Base-by-base conservation (phyloP, 37 sponge, comb jelly and placozoan genomes). In the Agelas oroides region DNA sequence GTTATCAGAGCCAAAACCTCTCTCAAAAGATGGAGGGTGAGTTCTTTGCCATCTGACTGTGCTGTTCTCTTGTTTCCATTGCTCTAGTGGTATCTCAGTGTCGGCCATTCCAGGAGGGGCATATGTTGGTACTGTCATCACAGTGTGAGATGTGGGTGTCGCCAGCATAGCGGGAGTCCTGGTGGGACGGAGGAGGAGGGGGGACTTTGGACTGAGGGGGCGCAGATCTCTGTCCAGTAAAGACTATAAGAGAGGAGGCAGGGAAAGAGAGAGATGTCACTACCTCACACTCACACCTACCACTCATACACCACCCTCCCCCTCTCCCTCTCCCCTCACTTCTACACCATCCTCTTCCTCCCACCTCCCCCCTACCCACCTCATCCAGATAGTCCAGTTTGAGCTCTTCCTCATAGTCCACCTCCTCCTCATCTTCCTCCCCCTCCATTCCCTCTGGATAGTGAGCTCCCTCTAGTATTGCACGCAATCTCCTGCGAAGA, bases 401-500 rank as follows among this genome's bases (percentile, higher is more conserved):
- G 40, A 81, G 53, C 36, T 83, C 73, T 24, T 79, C 67, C 14
- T 64, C 75, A 65, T 63, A 84, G 52, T 57, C 85, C 65, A 73
- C 34, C 60, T 58, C 82, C 71, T 81, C 71, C 32, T 53, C 35
- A n/a, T n/a, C 38, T 13, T 54, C 72, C n/a, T 1, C 58, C 14
- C 27, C 16, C 54, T 25, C 73, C 27, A 36, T 53, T 52, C n/a
- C 33, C 33, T 8, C 36, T 2, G 15, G 34, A 14, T 35, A 28
- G 30, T 28, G 19, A 18, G 24, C 79, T 28, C 40, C 38, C 79
- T 60, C 52, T 54, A 72, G n/a, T 12, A 68, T 23, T 18, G 32
- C 67, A 66, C 76, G 14, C 59, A 63, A 27, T 2, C 67, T 21
- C 13, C 55, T 66, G 32, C 85, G 34, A 25, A 83, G 28, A 15